Evolutionary conservation across 1,140 invertebrate species (phyloP).

Genomic region (Trypoxylus dichotomus): DNA sequence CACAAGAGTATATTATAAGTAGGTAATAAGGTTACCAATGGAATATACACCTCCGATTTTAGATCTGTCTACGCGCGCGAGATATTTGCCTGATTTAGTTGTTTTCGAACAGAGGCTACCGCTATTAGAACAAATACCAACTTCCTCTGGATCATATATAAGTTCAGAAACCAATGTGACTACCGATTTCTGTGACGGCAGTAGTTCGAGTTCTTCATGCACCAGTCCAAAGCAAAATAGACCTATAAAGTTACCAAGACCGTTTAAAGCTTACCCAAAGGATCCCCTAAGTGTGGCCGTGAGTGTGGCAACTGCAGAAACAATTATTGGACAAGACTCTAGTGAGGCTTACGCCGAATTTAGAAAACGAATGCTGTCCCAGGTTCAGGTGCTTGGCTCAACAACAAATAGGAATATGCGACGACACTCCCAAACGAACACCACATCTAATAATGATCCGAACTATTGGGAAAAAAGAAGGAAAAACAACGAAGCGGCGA

Average conservation of each 20-base stretch:
- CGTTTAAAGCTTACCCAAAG: constrained; percentile 73
- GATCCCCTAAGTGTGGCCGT: constrained; percentile 64
- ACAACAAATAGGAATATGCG: constrained; percentile 70
- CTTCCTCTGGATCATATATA: not conserved
- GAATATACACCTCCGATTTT: constrained; percentile 27
- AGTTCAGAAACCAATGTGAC: not conserved
- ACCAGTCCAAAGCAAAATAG: not conserved
- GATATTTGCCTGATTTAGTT: not conserved
- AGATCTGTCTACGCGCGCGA: constrained; percentile 16
- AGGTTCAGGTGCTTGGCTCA: constrained; percentile 62
- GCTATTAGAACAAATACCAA: not conserved
- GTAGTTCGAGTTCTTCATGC: not conserved
- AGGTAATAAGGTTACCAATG: not conserved
- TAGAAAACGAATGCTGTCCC: constrained; percentile 64
- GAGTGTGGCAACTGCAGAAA: constrained; percentile 53
- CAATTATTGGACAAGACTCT: constrained; percentile 57
- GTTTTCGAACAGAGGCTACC: not conserved
- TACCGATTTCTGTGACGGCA: not conserved
- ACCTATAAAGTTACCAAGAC: constrained; percentile 56
- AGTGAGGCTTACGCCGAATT: constrained; percentile 69
- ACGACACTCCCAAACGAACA: constrained; percentile 46
- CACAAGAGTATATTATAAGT: not conserved
- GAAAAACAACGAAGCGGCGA: constrained; percentile 96
- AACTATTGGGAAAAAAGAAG: constrained; percentile 84
- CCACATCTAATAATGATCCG: constrained; percentile 60